A percentile compares a stretch with the other conserved stretches of the same genome.
Evolutionary conservation across 2,888 invertebrate species (phyloP).

Genomic region (Isotomurus palustris): DNA sequence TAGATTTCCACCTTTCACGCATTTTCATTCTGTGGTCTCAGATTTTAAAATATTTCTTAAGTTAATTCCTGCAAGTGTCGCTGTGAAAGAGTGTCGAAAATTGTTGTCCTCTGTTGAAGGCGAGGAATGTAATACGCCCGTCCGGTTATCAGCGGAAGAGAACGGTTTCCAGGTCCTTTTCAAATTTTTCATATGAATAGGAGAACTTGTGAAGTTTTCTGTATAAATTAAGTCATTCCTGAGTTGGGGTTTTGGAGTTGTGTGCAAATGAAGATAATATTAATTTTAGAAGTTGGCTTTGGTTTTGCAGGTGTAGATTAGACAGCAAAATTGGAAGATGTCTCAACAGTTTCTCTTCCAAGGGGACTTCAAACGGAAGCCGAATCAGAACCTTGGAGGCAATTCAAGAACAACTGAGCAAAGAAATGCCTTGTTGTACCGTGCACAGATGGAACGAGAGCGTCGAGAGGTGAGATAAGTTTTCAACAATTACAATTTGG

Average conservation of each 20-base stretch:
- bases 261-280: neutral
- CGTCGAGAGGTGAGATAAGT: constrained; percentile 68
- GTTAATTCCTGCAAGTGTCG: too few species aligned
- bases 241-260: neutral
- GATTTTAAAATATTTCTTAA: too few species aligned
- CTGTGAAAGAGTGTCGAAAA: too few species aligned
- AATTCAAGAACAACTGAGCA: constrained; percentile 66
- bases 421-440: constrained; percentile 67
- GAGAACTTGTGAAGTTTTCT: neutral
- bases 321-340: constrained; percentile 16
- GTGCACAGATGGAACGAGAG: constrained; percentile 77
- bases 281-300: neutral
- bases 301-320: neutral
- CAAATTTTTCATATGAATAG: too few species aligned
- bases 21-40: too few species aligned
- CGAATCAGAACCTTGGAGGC: constrained; percentile 84
- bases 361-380: constrained; percentile 80
- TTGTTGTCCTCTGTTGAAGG: too few species aligned
- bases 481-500: constrained; percentile 4
- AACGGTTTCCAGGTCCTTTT: too few species aligned
- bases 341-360: constrained; percentile 62
- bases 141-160: too few species aligned
- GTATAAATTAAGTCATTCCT: neutral
- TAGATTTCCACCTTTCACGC: too few species aligned
- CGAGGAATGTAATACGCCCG: too few species aligned